Percentiles rank a stretch among this genome's conserved stretches.
Conservation (phyloP, 2,888 invertebrate genomes). For the Abrostola triplasia region DNA sequence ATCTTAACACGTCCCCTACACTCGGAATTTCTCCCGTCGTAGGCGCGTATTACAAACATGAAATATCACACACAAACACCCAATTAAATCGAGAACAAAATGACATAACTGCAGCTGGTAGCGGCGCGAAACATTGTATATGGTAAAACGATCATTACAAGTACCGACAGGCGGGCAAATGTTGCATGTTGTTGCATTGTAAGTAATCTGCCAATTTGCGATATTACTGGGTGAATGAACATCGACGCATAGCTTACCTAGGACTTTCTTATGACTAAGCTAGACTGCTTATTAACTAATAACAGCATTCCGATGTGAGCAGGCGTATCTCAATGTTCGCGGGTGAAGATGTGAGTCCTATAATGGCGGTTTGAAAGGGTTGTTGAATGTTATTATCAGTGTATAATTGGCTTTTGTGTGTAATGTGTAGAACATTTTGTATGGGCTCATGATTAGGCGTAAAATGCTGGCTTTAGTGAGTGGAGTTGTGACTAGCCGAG, state of each 20-base stretch:
- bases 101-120: slow-evolving; percentile 31
- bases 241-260: slow-evolving; percentile 23
- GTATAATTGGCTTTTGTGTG: background rate
- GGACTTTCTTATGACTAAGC: slow-evolving; percentile 39
- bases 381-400: slow-evolving; percentile 19
- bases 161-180: slow-evolving; percentile 32
- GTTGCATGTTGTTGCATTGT: slow-evolving; percentile 47
- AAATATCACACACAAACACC: no score
- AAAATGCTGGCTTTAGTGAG: no score
- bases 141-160: slow-evolving; percentile 50
- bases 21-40: no score
- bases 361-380: slow-evolving; percentile 16
- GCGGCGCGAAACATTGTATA: slow-evolving; percentile 34
- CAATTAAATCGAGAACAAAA: background rate
- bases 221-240: slow-evolving; percentile 47
- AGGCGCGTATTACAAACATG: no score
- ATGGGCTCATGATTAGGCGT: no score
- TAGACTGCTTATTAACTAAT: slow-evolving; percentile 36
- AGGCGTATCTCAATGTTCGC: slow-evolving; percentile 21
- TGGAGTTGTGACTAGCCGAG: no score
- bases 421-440: no score
- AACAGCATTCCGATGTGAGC: slow-evolving; percentile 36
- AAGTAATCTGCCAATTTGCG: slow-evolving; percentile 57
- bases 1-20: no score
- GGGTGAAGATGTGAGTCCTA: slow-evolving; percentile 32